Evolutionary conservation across 2,113 vertebrate species (phyloP).

Genomic region (Pyxicephalus adspersus): DNA sequence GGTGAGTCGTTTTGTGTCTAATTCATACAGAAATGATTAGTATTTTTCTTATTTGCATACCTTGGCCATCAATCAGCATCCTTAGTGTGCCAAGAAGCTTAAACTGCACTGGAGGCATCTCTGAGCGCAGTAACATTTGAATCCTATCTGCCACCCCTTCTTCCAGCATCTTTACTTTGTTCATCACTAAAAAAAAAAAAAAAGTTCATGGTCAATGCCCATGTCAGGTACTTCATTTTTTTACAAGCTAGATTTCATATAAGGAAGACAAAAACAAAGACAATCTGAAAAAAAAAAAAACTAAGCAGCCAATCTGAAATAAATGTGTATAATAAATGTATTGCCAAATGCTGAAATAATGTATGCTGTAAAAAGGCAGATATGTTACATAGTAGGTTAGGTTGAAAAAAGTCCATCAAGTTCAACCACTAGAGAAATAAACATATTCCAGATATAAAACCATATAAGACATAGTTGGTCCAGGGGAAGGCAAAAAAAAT

Average conservation of each 20-base stretch:
- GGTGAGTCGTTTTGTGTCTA: no score
- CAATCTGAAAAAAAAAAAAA: neutral
- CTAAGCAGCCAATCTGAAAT: neutral
- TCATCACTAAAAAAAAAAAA: conserved; percentile 64
- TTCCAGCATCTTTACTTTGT: conserved; percentile 83
- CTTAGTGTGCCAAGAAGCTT: conserved; percentile 84
- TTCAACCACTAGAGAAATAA: no score
- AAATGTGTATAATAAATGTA: no score
- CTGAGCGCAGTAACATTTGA: conserved; percentile 77
- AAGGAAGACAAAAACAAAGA: neutral
- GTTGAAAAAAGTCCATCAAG: no score
- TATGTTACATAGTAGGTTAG: no score
- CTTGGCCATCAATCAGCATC: conserved; percentile 86
- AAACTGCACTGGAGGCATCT: conserved; percentile 84
- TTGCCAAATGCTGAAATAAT: no score
- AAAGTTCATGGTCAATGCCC: neutral
- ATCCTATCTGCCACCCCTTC: conserved; percentile 77
- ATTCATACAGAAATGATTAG: no score
- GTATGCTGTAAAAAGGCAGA: no score
- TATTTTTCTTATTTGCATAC: conserved; percentile 59
- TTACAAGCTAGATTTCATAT: neutral
- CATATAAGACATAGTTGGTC: no score
- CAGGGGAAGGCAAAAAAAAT: no score
- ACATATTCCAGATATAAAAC: no score
- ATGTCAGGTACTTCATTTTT: neutral